Conservation (phyloP, 1,140 invertebrate species). For the Colletes gigas region DNA sequence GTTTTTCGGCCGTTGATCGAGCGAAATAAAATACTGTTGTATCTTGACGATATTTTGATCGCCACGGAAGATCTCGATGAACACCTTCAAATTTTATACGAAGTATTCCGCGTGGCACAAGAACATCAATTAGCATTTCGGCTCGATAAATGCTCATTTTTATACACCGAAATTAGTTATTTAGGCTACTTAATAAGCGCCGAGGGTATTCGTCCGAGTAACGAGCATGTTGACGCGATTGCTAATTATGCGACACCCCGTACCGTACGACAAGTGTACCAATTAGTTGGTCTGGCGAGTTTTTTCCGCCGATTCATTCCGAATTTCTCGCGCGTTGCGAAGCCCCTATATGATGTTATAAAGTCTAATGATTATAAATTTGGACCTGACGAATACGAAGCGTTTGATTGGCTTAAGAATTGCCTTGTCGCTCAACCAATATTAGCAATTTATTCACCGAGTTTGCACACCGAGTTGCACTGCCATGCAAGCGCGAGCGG, state of each 20-base stretch:
- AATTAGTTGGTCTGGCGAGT: conserved; percentile 14
- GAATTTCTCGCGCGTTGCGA: not conserved
- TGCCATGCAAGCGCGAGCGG: not conserved
- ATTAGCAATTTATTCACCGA: not conserved
- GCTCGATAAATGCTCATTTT: conserved; percentile 19
- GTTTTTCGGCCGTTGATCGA: not conserved
- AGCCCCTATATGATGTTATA: not conserved
- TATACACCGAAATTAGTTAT: conserved; percentile 3
- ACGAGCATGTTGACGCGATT: not conserved
- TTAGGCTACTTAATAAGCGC: conserved; percentile 4
- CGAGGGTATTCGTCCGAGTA: not conserved
- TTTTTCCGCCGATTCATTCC: conserved; percentile 8
- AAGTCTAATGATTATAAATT: conserved; percentile 1
- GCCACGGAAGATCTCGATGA: not conserved
- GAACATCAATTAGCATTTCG: not conserved
- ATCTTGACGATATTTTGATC: conserved; percentile 10
- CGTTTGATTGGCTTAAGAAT: not conserved
- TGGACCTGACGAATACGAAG: not conserved
- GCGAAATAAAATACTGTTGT: not conserved
- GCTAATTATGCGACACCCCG: not conserved
- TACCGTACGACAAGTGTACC: not conserved
- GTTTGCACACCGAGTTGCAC: not conserved
- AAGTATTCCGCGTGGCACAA: not conserved
- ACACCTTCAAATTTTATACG: not conserved
- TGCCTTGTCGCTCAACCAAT: not conserved